Conservation (phyloP, 1,140 invertebrate species). For the Sipha flava region DNA sequence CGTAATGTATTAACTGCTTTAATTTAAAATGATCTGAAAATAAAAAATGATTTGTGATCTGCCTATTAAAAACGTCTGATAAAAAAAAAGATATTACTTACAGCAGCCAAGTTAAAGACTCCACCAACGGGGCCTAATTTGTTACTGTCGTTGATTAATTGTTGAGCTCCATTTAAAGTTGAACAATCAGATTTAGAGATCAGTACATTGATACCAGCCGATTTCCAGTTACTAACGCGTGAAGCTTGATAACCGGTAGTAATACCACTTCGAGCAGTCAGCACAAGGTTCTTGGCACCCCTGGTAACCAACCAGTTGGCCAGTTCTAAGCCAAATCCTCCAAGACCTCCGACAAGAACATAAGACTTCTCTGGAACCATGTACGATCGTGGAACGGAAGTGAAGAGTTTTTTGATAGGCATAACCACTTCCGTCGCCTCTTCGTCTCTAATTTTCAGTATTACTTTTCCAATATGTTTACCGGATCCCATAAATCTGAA, state of each 20-base stretch:
- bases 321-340: slow-evolving; percentile 90
- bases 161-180: slow-evolving; percentile 57
- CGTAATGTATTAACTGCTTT: too few relatives aligned
- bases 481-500: slow-evolving; percentile 94
- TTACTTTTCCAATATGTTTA: slow-evolving; percentile 93
- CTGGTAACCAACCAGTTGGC: slow-evolving; percentile 79
- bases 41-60: neutral
- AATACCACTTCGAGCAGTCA: slow-evolving; percentile 81
- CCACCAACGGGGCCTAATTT: slow-evolving; percentile 76
- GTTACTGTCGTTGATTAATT: slow-evolving; percentile 60
- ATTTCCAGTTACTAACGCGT: slow-evolving; percentile 66
- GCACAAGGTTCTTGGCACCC: slow-evolving; percentile 71
- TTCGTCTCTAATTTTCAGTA: slow-evolving; percentile 79
- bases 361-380: slow-evolving; percentile 83
- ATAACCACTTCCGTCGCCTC: slow-evolving; percentile 49
- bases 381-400: slow-evolving; percentile 72
- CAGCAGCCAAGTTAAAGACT: slow-evolving; percentile 89
- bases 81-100: slow-evolving; percentile 43
- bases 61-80: neutral
- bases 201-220: slow-evolving; percentile 58
- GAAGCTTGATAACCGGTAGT: slow-evolving; percentile 79
- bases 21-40: too few relatives aligned
- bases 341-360: slow-evolving; percentile 78
- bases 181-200: slow-evolving; percentile 61
- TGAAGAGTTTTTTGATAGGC: slow-evolving; percentile 51